Percentiles rank a stretch among this genome's conserved stretches.
phyloP scores from a whole-genome alignment of 2,888 invertebrate genomes.

The Drosophila pseudotalamancana region DNA sequence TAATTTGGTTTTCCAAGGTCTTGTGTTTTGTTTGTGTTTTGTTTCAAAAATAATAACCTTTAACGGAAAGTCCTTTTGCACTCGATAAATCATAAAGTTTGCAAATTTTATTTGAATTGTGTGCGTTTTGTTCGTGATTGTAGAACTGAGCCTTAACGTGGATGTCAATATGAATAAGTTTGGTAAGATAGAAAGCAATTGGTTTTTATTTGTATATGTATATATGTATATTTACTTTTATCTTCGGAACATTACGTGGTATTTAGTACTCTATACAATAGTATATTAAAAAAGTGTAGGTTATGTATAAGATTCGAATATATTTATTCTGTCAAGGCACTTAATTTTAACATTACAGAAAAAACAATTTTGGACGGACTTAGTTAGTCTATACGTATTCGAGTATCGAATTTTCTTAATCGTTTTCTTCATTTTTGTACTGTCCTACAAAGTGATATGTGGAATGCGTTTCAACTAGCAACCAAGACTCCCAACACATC shows the following conservation, averaged over 20 bases:
- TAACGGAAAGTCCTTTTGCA: slow-evolving; percentile 37
- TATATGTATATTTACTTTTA: slow-evolving; percentile 28
- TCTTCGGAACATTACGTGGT: slow-evolving; percentile 10
- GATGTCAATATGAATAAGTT: slow-evolving; percentile 67
- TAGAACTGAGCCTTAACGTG: slow-evolving; percentile 8
- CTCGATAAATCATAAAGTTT: slow-evolving; percentile 34
- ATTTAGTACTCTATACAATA: slow-evolving; percentile 43
- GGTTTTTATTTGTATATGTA: background rate
- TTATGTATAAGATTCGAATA: slow-evolving; percentile 27
- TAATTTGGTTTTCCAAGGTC: slow-evolving; percentile 59
- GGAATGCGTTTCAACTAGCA: slow-evolving; percentile 21
- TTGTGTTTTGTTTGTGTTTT: slow-evolving; percentile 58
- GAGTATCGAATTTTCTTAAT: slow-evolving; percentile 19
- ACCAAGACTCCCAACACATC: slow-evolving; percentile 2
- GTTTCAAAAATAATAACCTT: slow-evolving; percentile 29
- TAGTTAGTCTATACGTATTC: slow-evolving; percentile 56
- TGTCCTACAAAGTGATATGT: slow-evolving; percentile 56
- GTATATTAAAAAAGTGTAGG: slow-evolving; percentile 21
- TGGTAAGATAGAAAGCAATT: no score
- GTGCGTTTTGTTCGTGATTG: slow-evolving; percentile 22
- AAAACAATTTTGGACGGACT: slow-evolving; percentile 62
- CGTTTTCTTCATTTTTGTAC: slow-evolving; percentile 56
- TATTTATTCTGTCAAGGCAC: slow-evolving; percentile 48
- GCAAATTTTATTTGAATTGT: slow-evolving; percentile 28
- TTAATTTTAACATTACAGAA: slow-evolving; percentile 50